Base-by-base conservation (phyloP, 2,797 vertebrate genomes). In the Argentina silus region DNA sequence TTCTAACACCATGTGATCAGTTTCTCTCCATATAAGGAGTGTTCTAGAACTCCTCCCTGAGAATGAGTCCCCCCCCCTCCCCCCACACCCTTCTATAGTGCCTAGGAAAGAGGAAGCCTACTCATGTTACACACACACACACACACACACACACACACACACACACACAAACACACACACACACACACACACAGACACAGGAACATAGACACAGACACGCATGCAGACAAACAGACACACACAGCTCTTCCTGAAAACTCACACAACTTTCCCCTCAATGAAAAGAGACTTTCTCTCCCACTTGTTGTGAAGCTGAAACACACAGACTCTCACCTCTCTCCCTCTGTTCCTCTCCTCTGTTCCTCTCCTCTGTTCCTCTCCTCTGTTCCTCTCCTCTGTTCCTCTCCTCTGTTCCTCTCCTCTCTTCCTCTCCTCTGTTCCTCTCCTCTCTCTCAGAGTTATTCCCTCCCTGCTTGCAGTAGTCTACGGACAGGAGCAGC, bases 1-100 rank as follows among this genome's bases (percentile, higher is more conserved):
- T 67, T 51, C 65, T 67, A 47, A 27, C 47, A 21, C 21, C 65
- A 67, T 67, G 65, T 67, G 65, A 67, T 48, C 65, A 53, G 65
- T 6, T 12, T n/a, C 12, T 67, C 48, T 50, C 47, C 65, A 67
- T 51, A 67, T 67, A 67, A 51, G 65, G 65, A 15, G 48, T 27
- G 48, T 51, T 50, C 14, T 51, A 14, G 45, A 51, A 63, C 65
- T 67, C 65, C 65, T 67, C 65, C 65, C 65, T 23, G 2, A 7
- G 7, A 50, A 21, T 17, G 21, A 50, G 44, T 42, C 36, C 8
- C 19, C 53, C 53, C 15, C 61, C 36, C n/a, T 23, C 21, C 45
- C 48, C 7, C 15, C 14, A 2, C 43, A 17, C 9, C 27, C 27
- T 36, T 36, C 42, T 63, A n/a, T 44, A 63, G 27, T 43, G 3